A percentile compares a stretch with the other conserved stretches of the same genome.
Evolutionary conservation across 1,140 invertebrate genomes (phyloP).

Genomic region (Listronotus bonariensis): DNA sequence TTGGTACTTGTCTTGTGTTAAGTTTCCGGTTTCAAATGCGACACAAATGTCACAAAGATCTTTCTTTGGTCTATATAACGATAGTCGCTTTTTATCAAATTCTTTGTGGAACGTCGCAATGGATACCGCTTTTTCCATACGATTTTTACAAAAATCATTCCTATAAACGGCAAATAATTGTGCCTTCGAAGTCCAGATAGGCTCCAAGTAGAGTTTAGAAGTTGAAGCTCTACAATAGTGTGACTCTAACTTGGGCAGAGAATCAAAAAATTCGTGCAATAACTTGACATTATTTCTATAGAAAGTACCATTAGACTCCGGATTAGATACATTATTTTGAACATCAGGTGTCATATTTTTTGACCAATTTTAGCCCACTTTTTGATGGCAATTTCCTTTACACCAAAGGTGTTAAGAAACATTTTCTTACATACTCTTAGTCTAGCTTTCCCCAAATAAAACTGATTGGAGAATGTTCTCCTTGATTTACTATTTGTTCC

Average conservation of each 20-base stretch:
- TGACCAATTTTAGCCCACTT: too few species aligned
- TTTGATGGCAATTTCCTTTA: too few species aligned
- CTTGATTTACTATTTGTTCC: too few species aligned
- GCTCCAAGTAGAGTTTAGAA: conserved; percentile 16
- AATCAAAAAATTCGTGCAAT: conserved; percentile 17
- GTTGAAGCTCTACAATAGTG: conserved; percentile 19
- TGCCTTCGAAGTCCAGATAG: conserved; percentile 7
- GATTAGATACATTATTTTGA: too few species aligned
- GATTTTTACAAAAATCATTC: conserved; percentile 8
- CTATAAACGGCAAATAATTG: conserved; percentile 19
- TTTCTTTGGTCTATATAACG: conserved; percentile 19
- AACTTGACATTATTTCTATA: too few species aligned
- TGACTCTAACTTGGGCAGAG: conserved; percentile 23
- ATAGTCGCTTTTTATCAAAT: conserved; percentile 10
- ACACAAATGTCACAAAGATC: conserved; percentile 15
- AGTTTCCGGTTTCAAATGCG: conserved; percentile 7
- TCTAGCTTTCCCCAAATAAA: too few species aligned
- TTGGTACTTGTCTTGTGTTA: background rate
- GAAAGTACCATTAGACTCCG: too few species aligned
- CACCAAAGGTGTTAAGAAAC: too few species aligned
- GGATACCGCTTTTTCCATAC: background rate
- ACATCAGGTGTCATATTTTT: too few species aligned
- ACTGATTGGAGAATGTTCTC: too few species aligned
- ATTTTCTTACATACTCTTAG: too few species aligned
- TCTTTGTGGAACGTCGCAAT: conserved; percentile 7